These are phyloP conservation scores for Tachyglossus aculeatus DNA, from an alignment of 2,797 vertebrate genomes.

Conservation along the genomic window DNA sequence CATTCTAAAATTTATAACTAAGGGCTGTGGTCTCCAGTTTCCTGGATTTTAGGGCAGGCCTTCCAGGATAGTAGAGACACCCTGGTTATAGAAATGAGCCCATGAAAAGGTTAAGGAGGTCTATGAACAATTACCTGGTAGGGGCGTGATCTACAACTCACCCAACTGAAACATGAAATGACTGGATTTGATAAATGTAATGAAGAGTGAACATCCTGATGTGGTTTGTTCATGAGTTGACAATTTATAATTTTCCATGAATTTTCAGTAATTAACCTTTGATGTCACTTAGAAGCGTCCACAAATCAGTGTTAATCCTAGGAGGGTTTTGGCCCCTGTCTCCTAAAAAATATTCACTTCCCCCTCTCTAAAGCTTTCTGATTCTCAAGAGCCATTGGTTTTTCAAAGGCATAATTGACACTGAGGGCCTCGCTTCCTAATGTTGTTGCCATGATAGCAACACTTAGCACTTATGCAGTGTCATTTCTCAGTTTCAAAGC, in stretches of 20 bases:
- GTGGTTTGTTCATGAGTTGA: background rate
- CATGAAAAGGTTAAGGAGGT: too few species aligned
- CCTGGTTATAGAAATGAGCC: background rate
- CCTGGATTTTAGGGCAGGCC: background rate
- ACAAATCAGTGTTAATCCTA: background rate
- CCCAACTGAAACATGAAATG: too few species aligned
- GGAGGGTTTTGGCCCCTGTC: background rate
- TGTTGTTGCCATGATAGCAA: conserved; percentile 13
- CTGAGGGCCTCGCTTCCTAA: too few species aligned
- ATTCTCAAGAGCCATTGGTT: conserved; percentile 12
- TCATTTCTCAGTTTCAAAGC: conserved; percentile 42
- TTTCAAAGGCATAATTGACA: too few species aligned
- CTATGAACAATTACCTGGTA: too few species aligned
- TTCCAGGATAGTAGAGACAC: background rate
- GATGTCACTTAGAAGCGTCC: conserved; percentile 1
- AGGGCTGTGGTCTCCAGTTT: background rate
- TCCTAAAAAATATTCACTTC: background rate
- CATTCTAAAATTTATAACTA: conserved; percentile 4
- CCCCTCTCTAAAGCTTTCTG: background rate
- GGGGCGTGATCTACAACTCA: too few species aligned
- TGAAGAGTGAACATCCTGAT: conserved; percentile 6
- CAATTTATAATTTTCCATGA: conserved; percentile 12
- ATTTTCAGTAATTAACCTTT: conserved; percentile 13
- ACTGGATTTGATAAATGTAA: background rate
- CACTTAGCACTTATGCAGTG: conserved; percentile 17